These are phyloP conservation scores for Crossoptilon crossoptilon DNA, from an alignment of 2,797 vertebrate species.

Conservation along the genomic window DNA sequence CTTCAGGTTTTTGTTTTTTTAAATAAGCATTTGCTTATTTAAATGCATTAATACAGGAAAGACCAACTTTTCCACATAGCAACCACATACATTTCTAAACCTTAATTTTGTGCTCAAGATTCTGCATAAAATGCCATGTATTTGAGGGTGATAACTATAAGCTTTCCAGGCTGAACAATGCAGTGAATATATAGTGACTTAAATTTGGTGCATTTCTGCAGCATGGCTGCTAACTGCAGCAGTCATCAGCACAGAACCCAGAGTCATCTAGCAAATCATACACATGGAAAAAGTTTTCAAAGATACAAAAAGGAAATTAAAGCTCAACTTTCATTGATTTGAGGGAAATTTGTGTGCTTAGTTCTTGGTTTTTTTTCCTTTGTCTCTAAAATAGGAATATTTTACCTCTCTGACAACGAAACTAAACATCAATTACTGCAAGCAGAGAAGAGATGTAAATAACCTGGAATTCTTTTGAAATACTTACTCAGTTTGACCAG, in stretches of 20 bases:
- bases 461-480: not conserved
- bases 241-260: not conserved
- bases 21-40: constrained; percentile 60
- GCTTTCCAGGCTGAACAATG: not conserved
- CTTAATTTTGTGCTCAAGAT: not conserved
- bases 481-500: not conserved
- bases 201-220: not conserved
- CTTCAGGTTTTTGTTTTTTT: not conserved
- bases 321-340: not conserved
- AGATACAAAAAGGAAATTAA: not conserved
- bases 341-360: not conserved
- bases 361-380: not conserved
- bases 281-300: not conserved
- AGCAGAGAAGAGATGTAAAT: not conserved
- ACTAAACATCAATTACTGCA: not conserved
- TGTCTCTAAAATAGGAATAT: not conserved
- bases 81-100: not conserved
- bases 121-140: not conserved
- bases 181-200: not conserved
- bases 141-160: not conserved
- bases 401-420: not conserved
- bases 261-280: not conserved
- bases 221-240: not conserved
- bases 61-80: not conserved
- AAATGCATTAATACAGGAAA: constrained; percentile 16